These are phyloP conservation scores for Abramis brama DNA, from an alignment of 2,113 vertebrate species.

Conservation along the genomic window DNA sequence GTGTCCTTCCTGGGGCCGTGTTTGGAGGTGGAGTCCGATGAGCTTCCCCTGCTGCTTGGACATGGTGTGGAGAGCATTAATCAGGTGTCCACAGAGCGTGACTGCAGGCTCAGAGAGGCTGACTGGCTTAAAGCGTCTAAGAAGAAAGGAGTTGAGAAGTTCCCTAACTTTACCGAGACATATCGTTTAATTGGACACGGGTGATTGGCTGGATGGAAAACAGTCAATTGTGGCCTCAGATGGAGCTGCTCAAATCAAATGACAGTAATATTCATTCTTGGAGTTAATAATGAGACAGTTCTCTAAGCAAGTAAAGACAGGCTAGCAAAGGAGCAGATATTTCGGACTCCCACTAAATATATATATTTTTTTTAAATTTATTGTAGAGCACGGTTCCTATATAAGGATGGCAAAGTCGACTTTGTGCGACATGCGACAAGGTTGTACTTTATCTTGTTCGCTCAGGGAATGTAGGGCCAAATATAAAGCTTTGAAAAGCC, in stretches of 20 bases:
- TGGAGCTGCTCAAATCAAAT: conserved; percentile 63
- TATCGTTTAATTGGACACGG: conserved; percentile 72
- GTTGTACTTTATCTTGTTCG: conserved; percentile 37
- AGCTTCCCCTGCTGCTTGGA: conserved; percentile 55
- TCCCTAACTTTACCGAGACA: conserved; percentile 64
- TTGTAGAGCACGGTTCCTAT: neutral
- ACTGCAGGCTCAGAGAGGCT: conserved; percentile 59
- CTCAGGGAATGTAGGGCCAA: conserved; percentile 31
- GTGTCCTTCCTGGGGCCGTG: conserved; percentile 45
- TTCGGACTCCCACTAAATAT: neutral
- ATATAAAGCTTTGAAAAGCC: conserved; percentile 33
- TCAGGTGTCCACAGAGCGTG: conserved; percentile 68
- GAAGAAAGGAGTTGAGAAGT: conserved; percentile 59
- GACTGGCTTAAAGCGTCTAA: conserved; percentile 45
- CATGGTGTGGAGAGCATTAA: conserved; percentile 66
- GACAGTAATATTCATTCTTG: conserved; percentile 59
- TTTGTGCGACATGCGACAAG: conserved; percentile 23
- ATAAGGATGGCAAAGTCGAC: neutral
- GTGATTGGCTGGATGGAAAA: conserved; percentile 62
- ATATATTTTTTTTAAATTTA: no score
- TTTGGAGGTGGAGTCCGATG: conserved; percentile 58
- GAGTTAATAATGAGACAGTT: conserved; percentile 19
- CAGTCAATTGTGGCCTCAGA: conserved; percentile 58
- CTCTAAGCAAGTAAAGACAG: neutral
- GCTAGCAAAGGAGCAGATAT: neutral